phyloP scores from a whole-genome alignment of 2,113 vertebrate species.

The Rhea americana region DNA sequence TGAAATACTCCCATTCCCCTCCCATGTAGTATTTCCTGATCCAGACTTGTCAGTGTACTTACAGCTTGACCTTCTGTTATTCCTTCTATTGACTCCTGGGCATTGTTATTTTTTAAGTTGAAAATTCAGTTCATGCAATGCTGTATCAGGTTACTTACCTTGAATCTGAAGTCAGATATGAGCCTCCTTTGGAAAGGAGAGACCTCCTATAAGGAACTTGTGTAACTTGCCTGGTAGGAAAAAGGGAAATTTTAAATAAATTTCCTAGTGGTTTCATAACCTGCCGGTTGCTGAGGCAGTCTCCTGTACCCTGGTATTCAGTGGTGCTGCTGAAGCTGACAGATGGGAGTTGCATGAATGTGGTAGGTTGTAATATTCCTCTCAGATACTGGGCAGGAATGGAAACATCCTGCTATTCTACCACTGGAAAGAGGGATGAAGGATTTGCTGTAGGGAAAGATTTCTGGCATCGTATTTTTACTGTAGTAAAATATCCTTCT shows the following conservation, averaged over 20 bases:
- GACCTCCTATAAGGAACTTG: not conserved
- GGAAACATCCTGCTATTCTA: not conserved
- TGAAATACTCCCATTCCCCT: constrained; percentile 41
- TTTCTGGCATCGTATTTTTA: not conserved
- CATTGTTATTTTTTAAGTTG: not conserved
- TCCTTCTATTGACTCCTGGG: not conserved
- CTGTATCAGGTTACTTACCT: not conserved
- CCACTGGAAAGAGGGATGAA: not conserved
- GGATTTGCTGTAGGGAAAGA: not conserved
- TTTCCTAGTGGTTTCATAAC: not conserved
- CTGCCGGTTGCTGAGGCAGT: not conserved
- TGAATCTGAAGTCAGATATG: not conserved
- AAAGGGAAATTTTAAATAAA: not conserved
- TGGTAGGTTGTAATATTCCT: not conserved
- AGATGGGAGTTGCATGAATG: not conserved
- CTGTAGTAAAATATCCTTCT: not conserved
- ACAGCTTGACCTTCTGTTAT: constrained; percentile 11
- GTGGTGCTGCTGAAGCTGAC: not conserved
- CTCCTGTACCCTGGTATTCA: not conserved
- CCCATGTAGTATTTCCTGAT: constrained; percentile 34
- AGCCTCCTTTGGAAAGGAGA: not conserved
- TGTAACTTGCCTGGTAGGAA: not conserved
- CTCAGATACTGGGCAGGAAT: not conserved
- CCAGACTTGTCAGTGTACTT: not conserved
- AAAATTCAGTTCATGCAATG: not conserved